Evolutionary conservation across 2,888 invertebrate genomes (phyloP).

Genomic region (Lottia gigantea): DNA sequence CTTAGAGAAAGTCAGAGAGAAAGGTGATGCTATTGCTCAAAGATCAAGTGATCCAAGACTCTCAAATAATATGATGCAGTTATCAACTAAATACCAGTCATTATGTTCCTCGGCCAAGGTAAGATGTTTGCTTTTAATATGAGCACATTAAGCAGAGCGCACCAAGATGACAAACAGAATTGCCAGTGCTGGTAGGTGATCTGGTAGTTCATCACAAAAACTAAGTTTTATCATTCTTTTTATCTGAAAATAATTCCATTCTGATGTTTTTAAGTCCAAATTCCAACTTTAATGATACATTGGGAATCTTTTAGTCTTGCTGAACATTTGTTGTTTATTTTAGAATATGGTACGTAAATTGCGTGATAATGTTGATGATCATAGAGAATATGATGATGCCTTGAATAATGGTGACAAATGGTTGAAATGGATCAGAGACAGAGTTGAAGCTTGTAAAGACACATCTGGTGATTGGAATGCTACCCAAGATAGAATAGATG

Average conservation of each 20-base stretch:
- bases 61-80: slow-evolving; percentile 91
- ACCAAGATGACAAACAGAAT: too few species aligned
- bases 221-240: too few species aligned
- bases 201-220: too few species aligned
- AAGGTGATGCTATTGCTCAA: slow-evolving; percentile 88
- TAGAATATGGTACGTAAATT: slow-evolving; percentile 80
- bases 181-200: too few species aligned
- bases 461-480: slow-evolving; percentile 77
- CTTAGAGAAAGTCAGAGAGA: slow-evolving; percentile 89
- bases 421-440: slow-evolving; percentile 84
- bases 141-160: too few species aligned
- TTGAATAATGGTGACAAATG: slow-evolving; percentile 89
- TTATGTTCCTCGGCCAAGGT: slow-evolving; percentile 89
- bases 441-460: slow-evolving; percentile 84
- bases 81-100: slow-evolving; percentile 93
- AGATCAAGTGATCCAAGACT: slow-evolving; percentile 93
- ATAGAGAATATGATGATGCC: slow-evolving; percentile 88
- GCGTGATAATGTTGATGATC: slow-evolving; percentile 78
- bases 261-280: too few species aligned
- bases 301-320: too few species aligned
- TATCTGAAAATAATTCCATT: too few species aligned
- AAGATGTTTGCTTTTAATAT: slow-evolving; percentile 27
- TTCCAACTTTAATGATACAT: too few species aligned
- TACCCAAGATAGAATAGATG: slow-evolving; percentile 84
- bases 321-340: slow-evolving; percentile 9